Evolutionary conservation across 92 coral and sea anemone species (phyloP).

Genomic region (Phenganax subtilis): DNA sequence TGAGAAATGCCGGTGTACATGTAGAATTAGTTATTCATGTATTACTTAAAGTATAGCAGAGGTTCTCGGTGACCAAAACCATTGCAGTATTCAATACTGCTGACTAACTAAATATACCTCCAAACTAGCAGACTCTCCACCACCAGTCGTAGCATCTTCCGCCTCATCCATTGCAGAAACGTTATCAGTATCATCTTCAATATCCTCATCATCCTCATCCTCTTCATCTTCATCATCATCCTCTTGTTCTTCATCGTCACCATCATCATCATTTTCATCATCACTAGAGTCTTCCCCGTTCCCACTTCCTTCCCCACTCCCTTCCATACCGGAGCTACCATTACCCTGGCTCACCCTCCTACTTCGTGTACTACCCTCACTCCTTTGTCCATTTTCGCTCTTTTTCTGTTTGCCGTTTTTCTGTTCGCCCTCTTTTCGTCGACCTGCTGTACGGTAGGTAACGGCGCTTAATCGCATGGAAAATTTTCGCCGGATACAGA

Average conservation of each 20-base stretch:
- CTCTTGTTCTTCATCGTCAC: slow-evolving; percentile 75
- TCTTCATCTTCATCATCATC: slow-evolving; percentile 35
- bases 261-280: slow-evolving; percentile 70
- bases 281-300: slow-evolving; percentile 97
- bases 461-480: not conserved
- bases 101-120: not conserved
- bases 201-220: slow-evolving; percentile 49
- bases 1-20: not conserved
- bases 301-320: slow-evolving; percentile 95
- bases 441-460: slow-evolving; percentile 57
- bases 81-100: not conserved
- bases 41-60: too few species aligned
- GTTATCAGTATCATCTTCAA: slow-evolving; percentile 66
- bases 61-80: too few species aligned
- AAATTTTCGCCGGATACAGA: not conserved
- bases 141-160: slow-evolving; percentile 33
- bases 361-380: slow-evolving; percentile 55
- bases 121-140: not conserved
- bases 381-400: slow-evolving; percentile 50
- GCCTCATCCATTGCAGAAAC: slow-evolving; percentile 57
- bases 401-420: slow-evolving; percentile 38
- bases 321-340: slow-evolving; percentile 87
- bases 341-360: slow-evolving; percentile 66
- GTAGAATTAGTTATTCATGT: not conserved
- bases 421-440: slow-evolving; percentile 63